Base-by-base conservation (phyloP, 2,888 invertebrate genomes). In the Drosophila quinaria region DNA sequence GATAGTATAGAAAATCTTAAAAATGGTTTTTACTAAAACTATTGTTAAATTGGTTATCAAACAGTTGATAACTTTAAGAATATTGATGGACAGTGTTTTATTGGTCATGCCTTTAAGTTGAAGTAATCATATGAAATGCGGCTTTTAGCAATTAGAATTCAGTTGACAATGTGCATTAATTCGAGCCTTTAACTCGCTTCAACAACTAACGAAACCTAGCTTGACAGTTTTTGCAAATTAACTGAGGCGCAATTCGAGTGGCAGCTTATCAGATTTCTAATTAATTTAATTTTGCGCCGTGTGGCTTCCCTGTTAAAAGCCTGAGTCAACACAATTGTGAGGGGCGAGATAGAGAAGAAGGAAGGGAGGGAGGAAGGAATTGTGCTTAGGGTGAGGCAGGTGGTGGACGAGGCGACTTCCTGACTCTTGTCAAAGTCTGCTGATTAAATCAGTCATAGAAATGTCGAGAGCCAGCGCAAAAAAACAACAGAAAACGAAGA, bases 391-490 rank as follows among this genome's bases (percentile, higher is more conserved):
- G 52, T 11, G 50, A 56, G 78, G 54, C 77, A 78, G 78, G 63
- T 71, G 69, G 71, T 78, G 74, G 67, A 62, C 72, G 58, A 72
- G 80, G 72, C 75, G 89, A 89, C 80, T 81, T 87, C 87, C 87
- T 89, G 86, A 77, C 81, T 89, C 85, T 89, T 87, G 89, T 87
- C 87, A 87, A 87, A 89, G 84, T 89, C 80, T 74, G 82, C 85
- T 86, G 90, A 90, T 90, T 90, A 90, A 90, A 90, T 90, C 89
- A 90, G 90, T 90, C 90, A 90, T 90, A 87, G 87, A 84, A 90
- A 86, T 80, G 79, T 81, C 80, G 80, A 78, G 56, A 80, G 70
- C 59, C 70, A 76, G 70, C 71, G 72, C 31, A 60, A 70, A 70
- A 63, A 56, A 49, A 39, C 41, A 62, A 47, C 56, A 67, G 25